Conservation (phyloP, 2,113 vertebrate species). For the Pyrgilauda ruficollis region DNA sequence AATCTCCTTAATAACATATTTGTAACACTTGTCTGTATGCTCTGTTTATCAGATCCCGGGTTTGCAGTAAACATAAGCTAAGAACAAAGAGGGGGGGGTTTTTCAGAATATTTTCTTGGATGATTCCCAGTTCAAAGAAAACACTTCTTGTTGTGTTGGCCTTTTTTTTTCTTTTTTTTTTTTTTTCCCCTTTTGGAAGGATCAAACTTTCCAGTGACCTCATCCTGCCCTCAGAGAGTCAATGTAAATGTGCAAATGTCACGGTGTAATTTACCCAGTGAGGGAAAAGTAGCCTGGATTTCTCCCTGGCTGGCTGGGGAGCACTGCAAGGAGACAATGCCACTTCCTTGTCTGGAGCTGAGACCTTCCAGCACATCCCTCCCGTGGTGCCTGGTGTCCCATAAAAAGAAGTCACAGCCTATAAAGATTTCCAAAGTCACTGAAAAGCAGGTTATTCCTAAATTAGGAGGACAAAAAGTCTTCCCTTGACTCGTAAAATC, state of each 20-base stretch:
- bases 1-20: slow-evolving; percentile 19
- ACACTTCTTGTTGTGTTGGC: background rate
- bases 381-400: background rate
- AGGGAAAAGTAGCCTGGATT: slow-evolving; percentile 14
- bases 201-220: slow-evolving; percentile 14
- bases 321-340: background rate
- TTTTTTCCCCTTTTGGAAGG: background rate
- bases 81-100: background rate
- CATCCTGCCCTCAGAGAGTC: background rate
- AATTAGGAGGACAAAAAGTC: background rate
- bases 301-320: background rate
- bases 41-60: background rate
- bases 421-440: background rate
- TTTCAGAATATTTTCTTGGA: slow-evolving; percentile 1
- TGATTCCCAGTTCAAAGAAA: background rate
- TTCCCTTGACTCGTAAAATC: background rate
- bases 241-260: slow-evolving; percentile 13
- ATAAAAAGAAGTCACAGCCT: background rate
- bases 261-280: slow-evolving; percentile 10
- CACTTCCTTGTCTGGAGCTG: background rate
- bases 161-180: background rate
- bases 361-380: background rate
- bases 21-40: background rate
- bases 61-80: slow-evolving; percentile 49
- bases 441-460: background rate